phyloP scores from a whole-genome alignment of 2,797 vertebrate species.

The Periophthalmus magnuspinnatus region DNA sequence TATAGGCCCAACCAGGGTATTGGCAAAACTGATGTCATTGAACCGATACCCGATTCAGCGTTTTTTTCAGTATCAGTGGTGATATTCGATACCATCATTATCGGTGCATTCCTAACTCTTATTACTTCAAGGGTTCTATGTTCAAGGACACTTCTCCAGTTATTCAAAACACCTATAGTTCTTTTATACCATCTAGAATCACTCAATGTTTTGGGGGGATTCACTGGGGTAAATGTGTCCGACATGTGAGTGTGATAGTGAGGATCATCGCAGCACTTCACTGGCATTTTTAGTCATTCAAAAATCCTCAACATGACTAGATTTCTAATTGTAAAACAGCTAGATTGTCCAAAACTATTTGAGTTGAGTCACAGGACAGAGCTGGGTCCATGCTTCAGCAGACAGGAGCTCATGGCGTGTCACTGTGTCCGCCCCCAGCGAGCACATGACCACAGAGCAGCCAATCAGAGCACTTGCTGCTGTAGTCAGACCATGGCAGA shows the following conservation, averaged over 20 bases:
- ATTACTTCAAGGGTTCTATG: not conserved
- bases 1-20: too few species aligned
- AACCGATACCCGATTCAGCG: too few species aligned
- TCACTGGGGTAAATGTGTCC: not conserved
- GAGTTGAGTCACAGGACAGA: not conserved
- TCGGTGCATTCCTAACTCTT: too few species aligned
- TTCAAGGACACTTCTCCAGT: not conserved
- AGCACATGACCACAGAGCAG: not conserved
- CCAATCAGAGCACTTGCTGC: not conserved
- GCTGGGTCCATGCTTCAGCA: not conserved
- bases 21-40: too few species aligned
- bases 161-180: not conserved
- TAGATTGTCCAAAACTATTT: slow-evolving; percentile 2
- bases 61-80: too few species aligned
- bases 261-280: not conserved
- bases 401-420: not conserved
- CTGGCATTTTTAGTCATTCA: not conserved
- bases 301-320: not conserved
- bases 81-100: too few species aligned
- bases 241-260: not conserved
- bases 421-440: not conserved
- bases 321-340: slow-evolving; percentile 7
- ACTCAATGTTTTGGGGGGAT: not conserved
- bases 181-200: not conserved
- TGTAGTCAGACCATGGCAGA: slow-evolving; percentile 53